Evolutionary conservation across 2,113 vertebrate species (phyloP), one percentile per base, ranked within the genome.

Genomic region (Epinephelus lanceolatus): DNA sequence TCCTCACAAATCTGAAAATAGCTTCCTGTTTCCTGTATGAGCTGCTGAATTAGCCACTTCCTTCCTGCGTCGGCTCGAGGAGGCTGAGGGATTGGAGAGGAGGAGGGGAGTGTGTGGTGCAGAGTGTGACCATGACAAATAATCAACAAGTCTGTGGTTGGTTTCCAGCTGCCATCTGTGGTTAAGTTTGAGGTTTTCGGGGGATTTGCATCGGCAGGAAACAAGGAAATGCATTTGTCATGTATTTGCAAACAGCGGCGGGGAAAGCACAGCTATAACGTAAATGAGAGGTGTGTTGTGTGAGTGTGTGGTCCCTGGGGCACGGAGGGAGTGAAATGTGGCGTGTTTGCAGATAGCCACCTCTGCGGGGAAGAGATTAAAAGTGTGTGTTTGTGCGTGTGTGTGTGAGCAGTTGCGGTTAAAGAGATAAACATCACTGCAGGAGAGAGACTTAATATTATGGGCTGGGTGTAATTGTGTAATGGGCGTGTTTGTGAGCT

Each of bases 1-100:
- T 90, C 80, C 91, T 60, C 77, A 4, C 65, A 83, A 88, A 89
- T 91, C 66, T 60, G 77, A 87, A 92, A 94, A 93, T 90, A 76
- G 80, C 88, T 94, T 94, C 94, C 93, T 79, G 90, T 92, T 95
- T 94, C 92, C 93, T 93, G 92, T 89, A 92, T 90, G 67, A 66
- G 80, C 42, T 15, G 60, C 79, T 91, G 90, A 92, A 95, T 92
- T 88, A 87, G 90, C 81, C 78, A 86, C 78, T 93, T 91, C 91
- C 88, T 94, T 93, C 93, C 92, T 90, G 72, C 2, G 49, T 60
- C 17, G 37, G 57, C 55, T 11, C 4, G 19, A 5, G 33, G 4
- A 19, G 23, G 66, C 19, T 42, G 74, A 75, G 14, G 42, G 79
- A 71, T 14, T 62, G 49, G n/a, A 9, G 62, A 45, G 15, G 59